phyloP scores from a whole-genome alignment of 2,113 vertebrate genomes.

The Brachypteracias leptosomus region DNA sequence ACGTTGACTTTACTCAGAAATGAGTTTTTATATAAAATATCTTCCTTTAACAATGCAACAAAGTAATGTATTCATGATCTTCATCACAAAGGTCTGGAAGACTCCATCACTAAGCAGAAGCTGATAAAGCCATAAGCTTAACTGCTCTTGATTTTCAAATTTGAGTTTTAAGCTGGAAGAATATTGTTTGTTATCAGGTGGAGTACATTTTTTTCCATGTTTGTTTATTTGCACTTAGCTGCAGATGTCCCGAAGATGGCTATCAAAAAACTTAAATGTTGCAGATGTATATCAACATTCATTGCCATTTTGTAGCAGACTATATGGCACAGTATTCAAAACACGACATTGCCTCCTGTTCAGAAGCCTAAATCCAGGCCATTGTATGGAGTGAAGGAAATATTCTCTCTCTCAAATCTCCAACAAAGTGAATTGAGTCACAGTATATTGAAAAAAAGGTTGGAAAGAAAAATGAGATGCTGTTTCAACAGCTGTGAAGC shows the following conservation, averaged over 20 bases:
- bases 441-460: not conserved
- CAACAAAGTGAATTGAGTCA: not conserved
- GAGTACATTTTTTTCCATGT: not conserved
- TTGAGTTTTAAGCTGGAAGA: not conserved
- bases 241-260: not conserved
- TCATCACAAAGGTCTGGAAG: not conserved
- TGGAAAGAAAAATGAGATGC: not conserved
- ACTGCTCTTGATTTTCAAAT: slow-evolving; percentile 4
- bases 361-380: not conserved
- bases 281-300: not conserved
- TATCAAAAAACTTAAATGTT: not conserved
- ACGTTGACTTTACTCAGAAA: not conserved
- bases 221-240: not conserved
- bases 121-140: not conserved
- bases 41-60: not conserved
- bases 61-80: not conserved
- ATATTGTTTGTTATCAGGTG: fast-evolving
- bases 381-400: not conserved
- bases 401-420: not conserved
- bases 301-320: not conserved
- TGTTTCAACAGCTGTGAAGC: not conserved
- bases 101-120: slow-evolving; percentile 4
- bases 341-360: not conserved
- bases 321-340: not conserved
- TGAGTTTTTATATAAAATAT: not conserved